Evolutionary conservation across 1,140 invertebrate species (phyloP), one percentile per base, ranked within the genome.

Genomic region (Heliconius himera): DNA sequence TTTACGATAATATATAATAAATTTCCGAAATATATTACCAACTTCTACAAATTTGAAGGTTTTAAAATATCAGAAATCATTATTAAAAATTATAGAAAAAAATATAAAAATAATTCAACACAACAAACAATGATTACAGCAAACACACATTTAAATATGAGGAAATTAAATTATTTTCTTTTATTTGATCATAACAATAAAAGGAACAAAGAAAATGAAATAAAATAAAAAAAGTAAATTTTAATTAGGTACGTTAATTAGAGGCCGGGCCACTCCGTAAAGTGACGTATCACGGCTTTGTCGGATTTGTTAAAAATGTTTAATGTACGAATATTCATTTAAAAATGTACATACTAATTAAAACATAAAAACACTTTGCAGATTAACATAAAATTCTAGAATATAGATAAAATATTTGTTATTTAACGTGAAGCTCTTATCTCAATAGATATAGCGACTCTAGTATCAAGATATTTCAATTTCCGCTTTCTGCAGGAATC

Each of bases 231-330:
- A 26, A 26, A 26, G 70, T 70, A 36, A 13, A 70, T 70, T 70
- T 29, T 70, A 70, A 70, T 70, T 70, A 70, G 16, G 70, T 70
- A 29, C 70, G 33, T 71, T 71, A 71, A 71, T 71, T 71, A 71
- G 33, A 26, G 29, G 29, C 33, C 70, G n/a, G n/a, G n/a, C n/a
- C n/a, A 71, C 70, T 71, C 26, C 6, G n/a, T n/a, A n/a, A n/a
- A n/a, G n/a, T n/a, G n/a, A 0, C 36, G 29, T n/a, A n/a, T 71
- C 33, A 71, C 29, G 70, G 29, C 36, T 71, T 71, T 71, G 36
- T 38, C 8, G 18, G 70, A n/a, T 36, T 71, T 71, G 70, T 71
- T 71, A 36, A 38, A 60, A 26, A 26, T 26, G 56, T 60, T 9
- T 41, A 41, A 41, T 41, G 8, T 38, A 71, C 36, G 70, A 36